Base-by-base conservation (phyloP, 2,797 vertebrate species). In the Basileuterus tristriatus region DNA sequence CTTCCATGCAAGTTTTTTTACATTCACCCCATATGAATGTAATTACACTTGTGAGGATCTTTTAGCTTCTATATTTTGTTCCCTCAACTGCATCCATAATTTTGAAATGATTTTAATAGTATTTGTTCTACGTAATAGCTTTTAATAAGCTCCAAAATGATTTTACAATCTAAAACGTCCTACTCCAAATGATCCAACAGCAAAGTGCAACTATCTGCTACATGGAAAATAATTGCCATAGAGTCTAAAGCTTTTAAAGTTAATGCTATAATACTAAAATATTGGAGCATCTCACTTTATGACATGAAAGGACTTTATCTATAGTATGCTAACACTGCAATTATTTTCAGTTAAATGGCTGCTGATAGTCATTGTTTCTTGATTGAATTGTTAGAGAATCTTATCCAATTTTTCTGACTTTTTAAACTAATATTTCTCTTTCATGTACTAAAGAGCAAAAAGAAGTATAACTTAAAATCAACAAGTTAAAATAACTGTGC, bases 21-120 rank as follows among this genome's bases (percentile, higher is more conserved):
- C 26, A 16, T 62, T 69, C 9, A 16, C 14, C 12, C 19, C 29
- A 21, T 12, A 46, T 41, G 39, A 74, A n/a, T 34, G 14, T 59
- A 74, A 80, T 85, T 87, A 49, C 11, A 67, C 60, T 11, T 0
- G 1, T 7, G 18, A 16, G 19, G 24, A 52, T 76, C 29, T n/a
- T 80, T 82, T 55, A 62, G 36, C 20, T 3, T 89, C 32, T 67
- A 0, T 50, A 34, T 43, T 92, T 82, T 70, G 8, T 23, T 86
- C 7, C 12, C 27, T 80, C 50, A 79, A 89, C 19, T 81, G 21
- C 68, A 68, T 20, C 20, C 0, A 0, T 58, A 93, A 76, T 5
- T 84, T 69, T 58, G 15, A 83, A 69, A 22, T 8, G 14, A 93
- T 69, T 93, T 93, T 83, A 85, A 83, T 81, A 94, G 75, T 85